Percentiles rank a stretch among this genome's conserved stretches.
Evolutionary conservation across 2,797 vertebrate genomes (phyloP).

Genomic region (Sphenodon punctatus): DNA sequence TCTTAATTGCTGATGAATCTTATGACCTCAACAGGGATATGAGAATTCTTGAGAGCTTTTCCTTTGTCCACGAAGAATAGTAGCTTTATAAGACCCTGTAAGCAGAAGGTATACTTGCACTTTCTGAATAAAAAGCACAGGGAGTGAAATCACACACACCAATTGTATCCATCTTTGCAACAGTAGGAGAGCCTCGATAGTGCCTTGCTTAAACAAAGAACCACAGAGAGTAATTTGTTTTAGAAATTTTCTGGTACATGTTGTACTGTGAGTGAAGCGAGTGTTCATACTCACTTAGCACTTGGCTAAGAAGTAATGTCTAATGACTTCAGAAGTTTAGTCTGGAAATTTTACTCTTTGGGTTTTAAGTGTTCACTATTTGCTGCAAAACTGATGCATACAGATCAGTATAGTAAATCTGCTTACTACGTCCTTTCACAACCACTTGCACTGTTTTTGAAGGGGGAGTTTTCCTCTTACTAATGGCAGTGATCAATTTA

Average conservation of each 20-base stretch:
- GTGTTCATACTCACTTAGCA: constrained; percentile 43
- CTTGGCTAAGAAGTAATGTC: constrained; percentile 57
- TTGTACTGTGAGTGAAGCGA: not conserved
- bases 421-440: not conserved
- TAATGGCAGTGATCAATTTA: not conserved
- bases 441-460: not conserved
- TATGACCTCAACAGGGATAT: not conserved
- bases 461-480: not conserved
- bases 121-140: not conserved
- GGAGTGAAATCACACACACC: not conserved
- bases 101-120: no score
- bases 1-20: not conserved
- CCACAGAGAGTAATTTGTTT: no score
- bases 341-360: not conserved
- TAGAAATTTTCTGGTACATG: not conserved
- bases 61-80: not conserved
- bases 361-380: not conserved
- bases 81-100: no score
- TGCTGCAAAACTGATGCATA: not conserved
- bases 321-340: constrained; percentile 35
- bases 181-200: not conserved
- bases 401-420: not conserved
- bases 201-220: no score
- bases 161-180: not conserved
- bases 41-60: not conserved